A percentile compares a stretch with the other conserved stretches of the same genome.
phyloP scores from a whole-genome alignment of 2,113 vertebrate species.

The Lathamus discolor region DNA sequence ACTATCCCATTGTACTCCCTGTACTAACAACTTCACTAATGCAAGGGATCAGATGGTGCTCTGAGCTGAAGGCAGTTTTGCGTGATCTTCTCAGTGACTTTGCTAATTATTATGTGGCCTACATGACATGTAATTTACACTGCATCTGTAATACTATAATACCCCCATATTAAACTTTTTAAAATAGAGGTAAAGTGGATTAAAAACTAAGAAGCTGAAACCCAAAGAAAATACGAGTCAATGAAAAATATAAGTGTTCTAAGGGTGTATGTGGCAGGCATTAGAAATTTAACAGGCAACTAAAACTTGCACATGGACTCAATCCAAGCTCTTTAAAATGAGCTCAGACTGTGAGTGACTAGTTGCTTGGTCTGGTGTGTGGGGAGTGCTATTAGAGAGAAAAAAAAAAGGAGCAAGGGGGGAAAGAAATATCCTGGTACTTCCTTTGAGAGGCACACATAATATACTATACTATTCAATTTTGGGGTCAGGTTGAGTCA shows the following conservation, averaged over 20 bases:
- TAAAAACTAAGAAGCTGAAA: conserved; percentile 24
- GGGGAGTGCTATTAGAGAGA: conserved; percentile 26
- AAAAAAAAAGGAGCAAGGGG: background rate
- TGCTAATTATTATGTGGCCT: background rate
- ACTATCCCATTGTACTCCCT: background rate
- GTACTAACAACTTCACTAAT: background rate
- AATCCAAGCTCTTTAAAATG: conserved; percentile 69
- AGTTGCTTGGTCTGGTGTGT: conserved; percentile 38
- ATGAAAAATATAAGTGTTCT: conserved; percentile 44
- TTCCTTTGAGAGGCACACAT: conserved; percentile 4
- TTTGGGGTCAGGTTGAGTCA: conserved; percentile 65
- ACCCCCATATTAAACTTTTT: background rate
- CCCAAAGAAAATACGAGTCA: conserved; percentile 28
- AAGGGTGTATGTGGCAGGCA: conserved; percentile 56
- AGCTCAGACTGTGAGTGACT: conserved; percentile 65
- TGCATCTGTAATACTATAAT: background rate
- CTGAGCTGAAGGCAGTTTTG: background rate
- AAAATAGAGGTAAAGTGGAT: background rate
- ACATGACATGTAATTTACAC: background rate
- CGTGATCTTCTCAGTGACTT: background rate
- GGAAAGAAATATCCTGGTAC: background rate
- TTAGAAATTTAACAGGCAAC: conserved; percentile 66
- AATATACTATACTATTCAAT: background rate
- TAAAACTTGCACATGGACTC: conserved; percentile 56
- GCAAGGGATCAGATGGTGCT: background rate